Base-by-base conservation (phyloP, 2,113 vertebrate genomes). In the Leptodactylus fuscus region DNA sequence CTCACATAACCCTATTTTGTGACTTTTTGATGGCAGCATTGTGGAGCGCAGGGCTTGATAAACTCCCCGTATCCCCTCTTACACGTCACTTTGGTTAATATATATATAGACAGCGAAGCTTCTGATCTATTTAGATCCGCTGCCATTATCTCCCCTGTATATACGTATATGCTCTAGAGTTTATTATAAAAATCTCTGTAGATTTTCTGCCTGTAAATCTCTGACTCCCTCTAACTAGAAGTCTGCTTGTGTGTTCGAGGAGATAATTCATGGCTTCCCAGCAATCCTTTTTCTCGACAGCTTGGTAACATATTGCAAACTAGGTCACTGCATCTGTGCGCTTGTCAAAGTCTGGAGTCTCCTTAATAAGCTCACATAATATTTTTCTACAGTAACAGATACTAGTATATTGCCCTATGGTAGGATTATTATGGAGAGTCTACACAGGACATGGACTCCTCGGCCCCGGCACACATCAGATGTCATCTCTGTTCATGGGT, bases 281-380 rank as follows among this genome's bases (percentile, higher is more conserved):
- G 46, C 44, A 8, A 27, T 76, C 46, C 7, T 29, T 29, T 49
- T 18, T 29, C 38, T 48, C 44, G 15, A 76, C 46, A 76, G 44
- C 73, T 49, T 49, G 44, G 24, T n/a, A 76, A 11, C 44, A 76
- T 20, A 32, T 75, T 76, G 44, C 44, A 32, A 76, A 29, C 24
- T 76, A 48, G 41, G 44, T 75, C 71, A 75, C 10, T 48, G 41
- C 41, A 49, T 75, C 44, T 76, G 73, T 20, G 27, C 24, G 41
- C 46, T 24, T 75, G 73, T 49, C 22, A 48, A 29, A 74, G 13
- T 41, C 4, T 27, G 22, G n/a, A 74, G n/a, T 71, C 29, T 67
- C 62, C 16, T 34, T 34, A 67, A 67, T 34, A 67, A 36, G 62
- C 29, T 36, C 32, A 36, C 32, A 69, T 34, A 67, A 18, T 36